These are phyloP conservation scores for Chrysolophus pictus DNA, from an alignment of 2,797 vertebrate genomes.

Conservation along the genomic window DNA sequence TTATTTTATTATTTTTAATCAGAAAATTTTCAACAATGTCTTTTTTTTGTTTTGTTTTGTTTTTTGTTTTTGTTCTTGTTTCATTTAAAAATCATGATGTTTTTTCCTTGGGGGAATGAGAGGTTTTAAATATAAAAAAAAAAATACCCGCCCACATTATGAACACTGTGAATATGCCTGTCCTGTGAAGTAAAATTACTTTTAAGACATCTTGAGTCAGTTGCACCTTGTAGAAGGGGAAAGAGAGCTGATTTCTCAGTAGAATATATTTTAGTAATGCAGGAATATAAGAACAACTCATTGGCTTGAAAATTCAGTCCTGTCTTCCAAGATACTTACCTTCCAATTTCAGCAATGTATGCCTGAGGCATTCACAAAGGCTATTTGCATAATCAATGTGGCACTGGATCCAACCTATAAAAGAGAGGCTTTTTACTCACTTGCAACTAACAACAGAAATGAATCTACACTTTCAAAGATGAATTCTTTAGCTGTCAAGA, in stretches of 20 bases:
- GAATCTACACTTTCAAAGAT: conserved; percentile 67
- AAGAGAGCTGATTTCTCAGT: conserved; percentile 14
- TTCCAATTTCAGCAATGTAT: conserved; percentile 56
- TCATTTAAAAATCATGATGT: neutral
- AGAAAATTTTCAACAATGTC: neutral
- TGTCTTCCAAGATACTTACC: conserved; percentile 60
- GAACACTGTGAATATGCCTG: neutral
- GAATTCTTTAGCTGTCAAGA: conserved; percentile 75
- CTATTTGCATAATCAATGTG: conserved; percentile 70
- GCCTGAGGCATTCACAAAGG: conserved; percentile 65
- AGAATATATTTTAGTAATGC: conserved; percentile 57
- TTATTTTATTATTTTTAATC: neutral
- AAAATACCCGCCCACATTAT: neutral
- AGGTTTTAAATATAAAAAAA: neutral
- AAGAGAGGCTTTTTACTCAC: conserved; percentile 62
- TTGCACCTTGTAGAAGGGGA: neutral
- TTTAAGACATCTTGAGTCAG: neutral
- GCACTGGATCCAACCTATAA: conserved; percentile 61
- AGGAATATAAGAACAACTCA: conserved; percentile 35
- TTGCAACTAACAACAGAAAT: conserved; percentile 47
- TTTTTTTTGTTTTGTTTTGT: neutral
- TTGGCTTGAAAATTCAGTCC: conserved; percentile 48
- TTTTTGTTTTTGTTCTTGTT: neutral
- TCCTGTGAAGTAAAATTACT: neutral
- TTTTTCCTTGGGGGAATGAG: neutral